These are phyloP conservation scores for Balaeniceps rex DNA, from an alignment of 2,113 vertebrate genomes.

Conservation along the genomic window DNA sequence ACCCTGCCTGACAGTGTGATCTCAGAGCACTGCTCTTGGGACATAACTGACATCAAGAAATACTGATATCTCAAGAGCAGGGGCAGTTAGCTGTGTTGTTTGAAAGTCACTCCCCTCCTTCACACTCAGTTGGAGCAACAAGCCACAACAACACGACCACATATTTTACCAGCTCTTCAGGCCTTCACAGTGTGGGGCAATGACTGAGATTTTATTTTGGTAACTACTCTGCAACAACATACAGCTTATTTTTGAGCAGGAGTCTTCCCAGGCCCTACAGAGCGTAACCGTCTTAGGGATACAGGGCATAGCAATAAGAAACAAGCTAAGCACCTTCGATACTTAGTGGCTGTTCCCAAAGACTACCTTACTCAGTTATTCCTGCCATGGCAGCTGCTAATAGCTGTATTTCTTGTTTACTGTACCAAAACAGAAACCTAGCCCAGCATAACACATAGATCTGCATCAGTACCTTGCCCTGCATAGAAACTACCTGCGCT, in stretches of 20 bases:
- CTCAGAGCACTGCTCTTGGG: background rate
- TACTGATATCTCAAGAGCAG: too few species aligned
- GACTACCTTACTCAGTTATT: background rate
- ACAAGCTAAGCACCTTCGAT: background rate
- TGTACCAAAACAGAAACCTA: background rate
- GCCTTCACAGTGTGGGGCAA: background rate
- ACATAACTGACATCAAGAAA: background rate
- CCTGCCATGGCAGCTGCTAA: background rate
- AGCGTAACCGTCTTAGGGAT: background rate
- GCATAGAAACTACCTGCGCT: background rate
- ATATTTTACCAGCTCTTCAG: background rate
- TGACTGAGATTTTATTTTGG: background rate
- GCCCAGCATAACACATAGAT: background rate
- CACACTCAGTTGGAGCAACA: background rate
- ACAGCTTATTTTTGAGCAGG: background rate
- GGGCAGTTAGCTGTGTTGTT: background rate
- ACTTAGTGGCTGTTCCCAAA: background rate
- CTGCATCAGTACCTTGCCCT: background rate
- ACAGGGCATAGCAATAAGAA: background rate
- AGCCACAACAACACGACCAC: background rate
- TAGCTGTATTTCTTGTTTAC: background rate
- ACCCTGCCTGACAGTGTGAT: background rate
- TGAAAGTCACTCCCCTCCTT: background rate
- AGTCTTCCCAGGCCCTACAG: background rate
- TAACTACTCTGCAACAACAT: background rate